Evolutionary conservation across 2,888 invertebrate species (phyloP).

Genomic region (Geophilus truncorum): DNA sequence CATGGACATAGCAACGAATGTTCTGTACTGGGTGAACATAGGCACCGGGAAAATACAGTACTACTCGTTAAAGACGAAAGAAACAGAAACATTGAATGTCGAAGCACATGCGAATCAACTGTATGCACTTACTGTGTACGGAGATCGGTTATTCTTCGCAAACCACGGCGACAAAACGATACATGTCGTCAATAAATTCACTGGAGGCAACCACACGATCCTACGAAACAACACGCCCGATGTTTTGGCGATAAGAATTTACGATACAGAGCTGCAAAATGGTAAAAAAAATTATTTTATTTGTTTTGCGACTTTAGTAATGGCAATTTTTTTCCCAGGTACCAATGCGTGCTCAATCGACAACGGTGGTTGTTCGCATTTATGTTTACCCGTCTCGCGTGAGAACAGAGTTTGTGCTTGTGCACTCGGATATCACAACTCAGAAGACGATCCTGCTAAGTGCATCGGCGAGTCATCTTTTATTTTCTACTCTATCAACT

Average conservation of each 20-base stretch:
- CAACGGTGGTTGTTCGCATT: constrained; percentile 62
- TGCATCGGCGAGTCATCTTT: constrained; percentile 58
- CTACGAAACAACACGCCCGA: constrained; percentile 58
- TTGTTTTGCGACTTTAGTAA: neutral
- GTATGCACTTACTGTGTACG: constrained; percentile 63
- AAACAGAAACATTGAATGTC: constrained; percentile 43
- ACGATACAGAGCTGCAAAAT: constrained; percentile 62
- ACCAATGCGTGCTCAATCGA: constrained; percentile 57
- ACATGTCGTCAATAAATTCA: constrained; percentile 59
- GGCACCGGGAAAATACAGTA: constrained; percentile 59
- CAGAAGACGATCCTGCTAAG: constrained; percentile 54
- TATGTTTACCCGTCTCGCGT: constrained; percentile 63
- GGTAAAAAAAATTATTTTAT: constrained; percentile 33
- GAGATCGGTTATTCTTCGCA: constrained; percentile 62
- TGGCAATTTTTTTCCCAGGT: constrained; percentile 43
- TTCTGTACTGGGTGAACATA: constrained; percentile 67
- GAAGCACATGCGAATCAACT: constrained; percentile 49
- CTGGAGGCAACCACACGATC: constrained; percentile 52
- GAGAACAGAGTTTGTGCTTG: constrained; percentile 64
- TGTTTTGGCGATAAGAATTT: constrained; percentile 52
- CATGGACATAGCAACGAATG: constrained; percentile 57
- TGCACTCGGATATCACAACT: constrained; percentile 63
- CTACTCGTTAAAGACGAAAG: constrained; percentile 53
- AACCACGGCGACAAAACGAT: constrained; percentile 60
- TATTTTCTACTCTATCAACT: constrained; percentile 68